These are phyloP conservation scores for Stichodactyla helianthus DNA, from an alignment of 64 coral and sea anemone species.

Conservation along the genomic window DNA sequence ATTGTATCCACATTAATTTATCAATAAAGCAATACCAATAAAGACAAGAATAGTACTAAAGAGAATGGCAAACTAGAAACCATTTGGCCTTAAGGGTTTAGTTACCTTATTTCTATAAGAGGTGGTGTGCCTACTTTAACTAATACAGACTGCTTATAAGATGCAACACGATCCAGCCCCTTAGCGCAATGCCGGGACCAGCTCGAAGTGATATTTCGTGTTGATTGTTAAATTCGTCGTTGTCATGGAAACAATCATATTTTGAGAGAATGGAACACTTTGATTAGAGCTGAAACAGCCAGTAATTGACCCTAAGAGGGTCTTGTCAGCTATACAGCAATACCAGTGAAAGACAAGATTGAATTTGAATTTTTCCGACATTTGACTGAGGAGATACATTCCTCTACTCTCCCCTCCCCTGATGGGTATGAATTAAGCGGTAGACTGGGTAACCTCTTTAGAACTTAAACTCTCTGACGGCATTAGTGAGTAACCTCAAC, in stretches of 20 bases:
- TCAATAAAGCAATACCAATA: too few species aligned
- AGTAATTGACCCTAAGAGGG: not conserved
- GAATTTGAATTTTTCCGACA: too few species aligned
- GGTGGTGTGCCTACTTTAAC: conserved; percentile 16
- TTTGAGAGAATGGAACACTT: conserved; percentile 1
- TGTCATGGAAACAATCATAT: not conserved
- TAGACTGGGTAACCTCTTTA: too few species aligned
- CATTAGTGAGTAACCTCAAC: too few species aligned
- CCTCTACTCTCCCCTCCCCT: too few species aligned
- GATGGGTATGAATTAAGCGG: too few species aligned
- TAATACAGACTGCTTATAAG: conserved; percentile 11
- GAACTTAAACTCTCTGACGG: too few species aligned
- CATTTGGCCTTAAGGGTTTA: not conserved
- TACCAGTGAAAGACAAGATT: conserved; percentile 6
- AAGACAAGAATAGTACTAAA: not conserved
- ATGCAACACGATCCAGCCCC: not conserved
- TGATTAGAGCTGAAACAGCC: conserved; percentile 26
- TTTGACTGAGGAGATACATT: too few species aligned
- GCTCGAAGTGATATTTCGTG: not conserved
- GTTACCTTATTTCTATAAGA: conserved; percentile 24
- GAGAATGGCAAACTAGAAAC: not conserved
- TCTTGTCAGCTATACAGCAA: not conserved
- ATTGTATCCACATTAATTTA: too few species aligned
- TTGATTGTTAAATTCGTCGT: not conserved
- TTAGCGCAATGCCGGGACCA: conserved; percentile 1